phyloP scores from a whole-genome alignment of 2,888 invertebrate genomes.

The Papilio protenor region DNA sequence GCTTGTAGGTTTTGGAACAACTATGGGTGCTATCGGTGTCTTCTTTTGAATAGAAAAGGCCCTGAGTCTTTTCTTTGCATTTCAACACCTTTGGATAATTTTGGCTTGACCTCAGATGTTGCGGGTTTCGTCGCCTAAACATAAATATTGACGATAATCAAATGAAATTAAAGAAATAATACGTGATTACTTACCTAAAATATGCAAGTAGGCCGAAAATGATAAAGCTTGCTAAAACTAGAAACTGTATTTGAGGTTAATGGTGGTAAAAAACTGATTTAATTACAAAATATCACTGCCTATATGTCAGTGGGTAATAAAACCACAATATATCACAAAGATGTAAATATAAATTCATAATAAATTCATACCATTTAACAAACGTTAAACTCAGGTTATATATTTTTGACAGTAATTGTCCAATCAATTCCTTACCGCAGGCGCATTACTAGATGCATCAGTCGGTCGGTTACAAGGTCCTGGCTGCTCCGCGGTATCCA shows the following conservation, averaged over 20 bases:
- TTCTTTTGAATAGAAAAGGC: conserved; percentile 82
- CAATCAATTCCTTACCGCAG: conserved; percentile 40
- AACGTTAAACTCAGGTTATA: conserved; percentile 5
- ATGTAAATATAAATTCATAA: background rate
- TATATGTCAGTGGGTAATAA: background rate
- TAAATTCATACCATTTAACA: conserved; percentile 1
- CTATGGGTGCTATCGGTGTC: conserved; percentile 60
- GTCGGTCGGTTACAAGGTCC: conserved; percentile 10
- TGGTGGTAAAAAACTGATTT: background rate
- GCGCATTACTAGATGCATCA: conserved; percentile 30
- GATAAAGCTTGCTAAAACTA: too few species aligned
- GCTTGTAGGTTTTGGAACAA: conserved; percentile 59
- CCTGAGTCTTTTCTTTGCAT: conserved; percentile 76
- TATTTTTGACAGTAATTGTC: conserved; percentile 30
- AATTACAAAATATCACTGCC: background rate
- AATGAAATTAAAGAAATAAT: background rate
- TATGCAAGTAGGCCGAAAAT: background rate
- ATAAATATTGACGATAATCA: background rate
- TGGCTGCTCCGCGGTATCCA: conserved; percentile 28
- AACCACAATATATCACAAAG: background rate
- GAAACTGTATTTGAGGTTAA: background rate
- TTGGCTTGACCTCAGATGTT: conserved; percentile 37
- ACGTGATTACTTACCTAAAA: background rate
- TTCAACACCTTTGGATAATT: conserved; percentile 68
- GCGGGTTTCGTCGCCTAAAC: conserved; percentile 2